Evolutionary conservation across 2,797 vertebrate species (phyloP), one percentile per base, ranked within the genome.

Genomic region (Smutsia gigantea): DNA sequence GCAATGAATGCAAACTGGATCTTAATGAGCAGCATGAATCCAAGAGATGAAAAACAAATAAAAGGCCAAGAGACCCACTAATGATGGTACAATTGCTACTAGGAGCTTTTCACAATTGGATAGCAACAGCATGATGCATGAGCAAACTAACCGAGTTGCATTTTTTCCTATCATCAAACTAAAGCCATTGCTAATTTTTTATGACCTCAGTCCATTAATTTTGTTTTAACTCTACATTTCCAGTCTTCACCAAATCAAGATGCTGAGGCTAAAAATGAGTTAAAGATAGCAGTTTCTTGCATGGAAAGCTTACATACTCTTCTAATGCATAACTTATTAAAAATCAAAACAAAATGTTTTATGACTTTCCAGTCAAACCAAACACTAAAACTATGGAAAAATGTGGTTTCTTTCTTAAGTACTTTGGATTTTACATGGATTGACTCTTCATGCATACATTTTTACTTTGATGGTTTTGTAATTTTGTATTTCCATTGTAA

Each of bases 11-110:
- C 46, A 98, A 98, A 75, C 57, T 34, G 0, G 0, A 68, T 96
- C 63, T 90, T 97, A 97, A 97, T 94, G 66, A 98, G 83, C 21
- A 96, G 17, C 3, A 69, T 87, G 37, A 98, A 97, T 94, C 55
- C 27, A 91, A 91, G 39, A 77, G 18, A 95, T n/a, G 15, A 79
- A 97, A 98, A 97, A 75, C 46, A 96, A 93, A 64, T 1, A 82
- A 96, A 83, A 82, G 0, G 4, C 81, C 7, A 25, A 94, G 39
- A 97, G 4, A 49, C 37, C 14, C 75, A 27, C 84, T 94, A 95
- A 97, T 96, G 94, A 17, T 64, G 90, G 87, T 83, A 31, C 87
- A 89, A 53, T 46, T 97, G 77, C 27, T 69, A 69, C 23, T 17
- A 27, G 87, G 71, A 57, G n/a, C 0, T 92, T 95, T 93, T 78